Evolutionary conservation across 2,888 invertebrate species (phyloP).

Genomic region (Sesia bembeciformis): DNA sequence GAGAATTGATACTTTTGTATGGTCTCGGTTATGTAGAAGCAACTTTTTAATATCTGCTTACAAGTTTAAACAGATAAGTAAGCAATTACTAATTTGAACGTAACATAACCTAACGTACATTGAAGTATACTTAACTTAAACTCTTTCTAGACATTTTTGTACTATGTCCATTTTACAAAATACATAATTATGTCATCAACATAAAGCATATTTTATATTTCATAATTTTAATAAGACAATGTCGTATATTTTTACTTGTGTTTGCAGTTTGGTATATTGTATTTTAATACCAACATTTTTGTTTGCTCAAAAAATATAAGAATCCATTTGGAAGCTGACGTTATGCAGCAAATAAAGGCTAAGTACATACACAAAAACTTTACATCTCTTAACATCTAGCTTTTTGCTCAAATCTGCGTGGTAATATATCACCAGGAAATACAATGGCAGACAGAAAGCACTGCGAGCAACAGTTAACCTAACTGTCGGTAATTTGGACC

Average conservation of each 20-base stretch:
- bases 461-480: conserved; percentile 57
- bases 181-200: too few species aligned
- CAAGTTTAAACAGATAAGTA: too few species aligned
- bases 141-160: too few species aligned
- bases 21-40: conserved; percentile 3
- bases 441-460: conserved; percentile 53
- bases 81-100: too few species aligned
- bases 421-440: conserved; percentile 44
- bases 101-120: too few species aligned
- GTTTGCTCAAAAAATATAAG: background rate
- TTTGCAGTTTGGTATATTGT: background rate
- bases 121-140: too few species aligned
- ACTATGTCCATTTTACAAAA: too few species aligned
- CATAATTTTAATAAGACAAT: too few species aligned
- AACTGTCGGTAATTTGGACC: conserved; percentile 59
- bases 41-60: too few species aligned
- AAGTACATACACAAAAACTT: background rate
- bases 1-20: conserved; percentile 46
- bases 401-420: conserved; percentile 34
- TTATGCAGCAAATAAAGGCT: background rate
- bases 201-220: too few species aligned
- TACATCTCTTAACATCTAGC: conserved; percentile 13
- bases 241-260: too few species aligned
- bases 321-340: background rate
- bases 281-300: background rate